Base-by-base conservation (phyloP, 1,140 invertebrate genomes). In the Dendrolimus kikuchii region DNA sequence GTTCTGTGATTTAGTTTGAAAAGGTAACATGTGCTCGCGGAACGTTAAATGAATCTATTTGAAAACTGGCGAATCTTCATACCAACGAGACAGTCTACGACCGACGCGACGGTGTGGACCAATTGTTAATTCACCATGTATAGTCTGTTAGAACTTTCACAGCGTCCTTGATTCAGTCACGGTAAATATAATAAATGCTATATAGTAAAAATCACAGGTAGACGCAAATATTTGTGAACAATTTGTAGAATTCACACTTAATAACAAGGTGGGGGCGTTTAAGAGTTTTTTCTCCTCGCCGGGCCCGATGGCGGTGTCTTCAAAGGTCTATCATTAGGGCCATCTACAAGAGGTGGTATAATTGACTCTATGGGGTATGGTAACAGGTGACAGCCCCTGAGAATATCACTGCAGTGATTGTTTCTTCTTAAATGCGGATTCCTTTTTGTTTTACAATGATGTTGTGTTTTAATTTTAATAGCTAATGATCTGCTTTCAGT, bases 191-290 rank as follows among this genome's bases (percentile, higher is more conserved):
- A 76, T 67, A 64, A 74, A 70, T 75, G 70, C 23, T 23, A 23
- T 23, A 60, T 60, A 23, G 58, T 69, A 68, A 77, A 83, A 82
- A 76, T 68, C 70, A 76, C 82, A 86, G 82, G 82, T 83, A 86
- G 82, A 81, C 73, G 77, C 80, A 86, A 86, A 86, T 86, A 86
- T 86, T 86, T 86, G 82, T 78, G 82, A 83, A 82, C 82, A 77
- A 81, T 86, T 81, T 83, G 76, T 81, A 81, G 79, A 80, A 86
- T 82, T 86, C 82, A 83, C 82, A 83, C 82, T 75, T 86, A 86
- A 83, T 82, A 86, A 82, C 74, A 69, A 78, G 74, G 65, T 71
- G 60, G 64, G 58, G 61, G 69, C 56, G 61, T 69, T 68, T 63
- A 62, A 36, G 56, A 63, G 71, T 68, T 67, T 68, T 66, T 58